A percentile compares a stretch with the other conserved stretches of the same genome.
These are phyloP conservation scores for Rhagonycha lutea DNA, from an alignment of 2,888 invertebrate genomes.

Conservation along the genomic window DNA sequence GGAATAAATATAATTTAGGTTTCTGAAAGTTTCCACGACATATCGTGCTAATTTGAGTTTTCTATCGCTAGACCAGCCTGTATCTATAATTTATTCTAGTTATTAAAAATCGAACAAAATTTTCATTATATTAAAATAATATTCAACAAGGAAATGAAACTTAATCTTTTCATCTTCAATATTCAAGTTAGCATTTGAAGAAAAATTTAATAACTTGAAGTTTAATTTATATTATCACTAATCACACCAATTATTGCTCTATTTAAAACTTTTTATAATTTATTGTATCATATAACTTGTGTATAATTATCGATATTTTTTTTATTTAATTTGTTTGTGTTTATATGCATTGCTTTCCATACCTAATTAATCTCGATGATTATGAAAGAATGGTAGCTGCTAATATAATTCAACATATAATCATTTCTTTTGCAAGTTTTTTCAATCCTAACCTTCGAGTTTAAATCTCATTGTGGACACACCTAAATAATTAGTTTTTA, in stretches of 20 bases:
- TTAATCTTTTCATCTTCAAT: neutral
- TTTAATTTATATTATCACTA: neutral
- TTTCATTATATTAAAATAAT: neutral
- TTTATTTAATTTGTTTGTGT: neutral
- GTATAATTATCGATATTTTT: neutral
- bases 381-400: neutral
- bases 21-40: neutral
- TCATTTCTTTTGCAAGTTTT: neutral
- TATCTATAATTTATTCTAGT: neutral
- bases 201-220: neutral
- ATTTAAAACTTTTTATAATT: neutral
- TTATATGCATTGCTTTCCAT: constrained; percentile 1
- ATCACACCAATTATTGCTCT: neutral
- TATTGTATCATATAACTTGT: neutral
- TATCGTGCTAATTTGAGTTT: neutral
- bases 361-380: constrained; percentile 1
- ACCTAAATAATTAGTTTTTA: constrained; percentile 1
- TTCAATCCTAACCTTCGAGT: neutral
- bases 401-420: neutral
- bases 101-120: neutral
- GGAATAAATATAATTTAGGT: neutral
- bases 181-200: neutral
- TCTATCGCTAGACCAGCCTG: neutral
- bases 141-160: neutral
- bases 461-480: neutral